Evolutionary conservation across 2,797 vertebrate genomes (phyloP).

Genomic region (Anisognathus igniventris): DNA sequence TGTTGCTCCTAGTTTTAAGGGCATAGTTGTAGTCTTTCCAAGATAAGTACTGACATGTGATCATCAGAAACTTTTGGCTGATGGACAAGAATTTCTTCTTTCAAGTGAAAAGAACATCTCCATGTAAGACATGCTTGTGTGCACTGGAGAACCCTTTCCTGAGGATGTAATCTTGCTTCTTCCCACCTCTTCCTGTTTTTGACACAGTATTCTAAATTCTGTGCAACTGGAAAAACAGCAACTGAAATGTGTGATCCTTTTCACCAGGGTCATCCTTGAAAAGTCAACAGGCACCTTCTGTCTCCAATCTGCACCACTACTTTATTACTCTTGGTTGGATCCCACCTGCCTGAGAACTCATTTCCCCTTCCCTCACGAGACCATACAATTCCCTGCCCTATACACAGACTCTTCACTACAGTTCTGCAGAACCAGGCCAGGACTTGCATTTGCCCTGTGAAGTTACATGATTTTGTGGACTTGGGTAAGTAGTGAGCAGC

Average conservation of each 20-base stretch:
- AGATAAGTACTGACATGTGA: not conserved
- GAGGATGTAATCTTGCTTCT: not conserved
- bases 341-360: rapidly evolving
- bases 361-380: not conserved
- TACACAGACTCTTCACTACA: not conserved
- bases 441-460: not conserved
- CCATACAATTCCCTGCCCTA: not conserved
- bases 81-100: not conserved
- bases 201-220: not conserved
- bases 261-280: not conserved
- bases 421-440: not conserved
- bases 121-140: not conserved
- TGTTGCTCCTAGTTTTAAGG: not conserved
- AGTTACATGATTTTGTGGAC: not conserved
- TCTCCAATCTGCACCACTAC: rapidly evolving
- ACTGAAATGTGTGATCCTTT: not conserved
- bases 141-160: not conserved
- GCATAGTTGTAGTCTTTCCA: not conserved
- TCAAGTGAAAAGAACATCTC: not conserved
- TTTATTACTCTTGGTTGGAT: not conserved
- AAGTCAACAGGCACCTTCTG: not conserved
- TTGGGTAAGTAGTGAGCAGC: not conserved
- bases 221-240: not conserved
- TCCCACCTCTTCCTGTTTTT: not conserved
- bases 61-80: not conserved